Evolutionary conservation across 1,140 invertebrate species (phyloP).

Genomic region (Araneus ventricosus): DNA sequence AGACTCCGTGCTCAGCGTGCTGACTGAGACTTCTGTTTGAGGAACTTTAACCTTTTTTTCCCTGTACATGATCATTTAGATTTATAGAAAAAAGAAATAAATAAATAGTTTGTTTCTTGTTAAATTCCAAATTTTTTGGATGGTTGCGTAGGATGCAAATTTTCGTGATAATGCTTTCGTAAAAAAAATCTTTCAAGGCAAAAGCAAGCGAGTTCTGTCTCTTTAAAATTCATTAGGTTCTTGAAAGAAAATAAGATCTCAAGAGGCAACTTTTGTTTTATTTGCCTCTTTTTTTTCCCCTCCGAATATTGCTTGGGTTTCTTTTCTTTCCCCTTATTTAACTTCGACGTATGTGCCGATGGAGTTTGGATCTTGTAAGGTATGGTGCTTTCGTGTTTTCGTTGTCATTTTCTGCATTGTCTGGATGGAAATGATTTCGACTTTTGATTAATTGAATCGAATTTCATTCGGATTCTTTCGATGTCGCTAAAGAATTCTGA

Average conservation of each 20-base stretch:
- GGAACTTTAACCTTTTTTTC: constrained; percentile 34
- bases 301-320: not conserved
- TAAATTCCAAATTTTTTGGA: not conserved
- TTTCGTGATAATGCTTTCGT: constrained; percentile 16
- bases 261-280: not conserved
- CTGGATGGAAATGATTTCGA: not conserved
- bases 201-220: not conserved
- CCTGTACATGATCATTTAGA: not conserved
- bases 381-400: too few relatives aligned
- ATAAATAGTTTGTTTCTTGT: not conserved
- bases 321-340: not conserved
- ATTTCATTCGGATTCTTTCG: too few relatives aligned
- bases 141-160: not conserved
- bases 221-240: constrained; percentile 42
- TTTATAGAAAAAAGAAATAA: not conserved
- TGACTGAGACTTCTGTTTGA: constrained; percentile 36
- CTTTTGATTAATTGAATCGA: too few relatives aligned
- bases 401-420: not conserved
- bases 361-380: not conserved
- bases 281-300: not conserved
- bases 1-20: constrained; percentile 1
- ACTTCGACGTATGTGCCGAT: not conserved
- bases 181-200: not conserved
- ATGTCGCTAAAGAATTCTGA: too few relatives aligned
- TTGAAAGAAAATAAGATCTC: constrained; percentile 3